Percentiles rank a stretch among this genome's conserved stretches.
These are phyloP conservation scores for Lepidocolaptes lacrymiger DNA, from an alignment of 2,797 vertebrate genomes.

Conservation along the genomic window DNA sequence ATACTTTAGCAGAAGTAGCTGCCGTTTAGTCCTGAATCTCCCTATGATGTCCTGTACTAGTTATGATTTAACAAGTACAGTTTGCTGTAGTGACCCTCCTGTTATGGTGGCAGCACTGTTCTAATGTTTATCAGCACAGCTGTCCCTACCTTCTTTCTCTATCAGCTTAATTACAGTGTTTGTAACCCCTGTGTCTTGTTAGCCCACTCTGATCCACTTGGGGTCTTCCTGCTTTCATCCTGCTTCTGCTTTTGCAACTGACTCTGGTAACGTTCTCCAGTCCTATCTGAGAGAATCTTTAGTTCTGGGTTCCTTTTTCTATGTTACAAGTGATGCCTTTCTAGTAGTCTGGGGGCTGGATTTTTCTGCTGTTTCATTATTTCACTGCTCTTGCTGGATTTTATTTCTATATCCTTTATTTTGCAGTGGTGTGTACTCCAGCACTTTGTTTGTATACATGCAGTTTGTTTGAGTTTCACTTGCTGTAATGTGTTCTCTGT, in stretches of 20 bases:
- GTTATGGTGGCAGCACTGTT: background rate
- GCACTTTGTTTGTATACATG: background rate
- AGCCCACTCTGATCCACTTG: background rate
- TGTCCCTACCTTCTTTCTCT: background rate
- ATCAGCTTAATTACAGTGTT: background rate
- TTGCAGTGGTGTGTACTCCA: background rate
- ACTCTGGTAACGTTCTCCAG: background rate
- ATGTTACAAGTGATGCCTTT: background rate
- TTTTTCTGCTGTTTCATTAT: background rate
- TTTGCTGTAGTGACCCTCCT: background rate
- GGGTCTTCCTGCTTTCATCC: background rate
- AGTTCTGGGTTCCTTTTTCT: background rate
- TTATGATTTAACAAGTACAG: background rate
- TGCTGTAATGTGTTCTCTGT: background rate
- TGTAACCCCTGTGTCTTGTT: background rate
- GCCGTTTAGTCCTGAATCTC: background rate
- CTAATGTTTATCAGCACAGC: background rate
- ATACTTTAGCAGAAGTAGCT: background rate
- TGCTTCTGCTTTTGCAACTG: background rate
- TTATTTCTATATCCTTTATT: background rate
- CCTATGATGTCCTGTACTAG: background rate
- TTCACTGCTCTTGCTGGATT: background rate
- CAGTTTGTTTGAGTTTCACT: background rate
- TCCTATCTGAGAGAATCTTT: background rate
- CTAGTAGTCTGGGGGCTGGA: background rate